These are phyloP conservation scores for Diadegma fenestrale DNA, from an alignment of 2,888 invertebrate genomes.

Conservation along the genomic window DNA sequence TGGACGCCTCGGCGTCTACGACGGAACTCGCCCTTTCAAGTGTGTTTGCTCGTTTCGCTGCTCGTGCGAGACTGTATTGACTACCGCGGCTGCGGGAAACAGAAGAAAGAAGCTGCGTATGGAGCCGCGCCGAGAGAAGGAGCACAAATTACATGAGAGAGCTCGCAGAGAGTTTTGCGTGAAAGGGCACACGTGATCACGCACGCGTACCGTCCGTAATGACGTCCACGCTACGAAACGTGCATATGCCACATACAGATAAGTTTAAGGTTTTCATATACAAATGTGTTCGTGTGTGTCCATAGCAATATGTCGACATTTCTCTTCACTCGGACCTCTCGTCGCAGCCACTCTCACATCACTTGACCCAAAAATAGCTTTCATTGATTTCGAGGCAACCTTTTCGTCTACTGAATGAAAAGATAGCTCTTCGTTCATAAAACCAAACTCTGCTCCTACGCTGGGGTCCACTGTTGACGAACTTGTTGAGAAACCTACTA, in stretches of 20 bases:
- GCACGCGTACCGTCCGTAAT: conserved; percentile 46
- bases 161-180: conserved; percentile 52
- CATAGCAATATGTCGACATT: conserved; percentile 58
- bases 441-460: conserved; percentile 24
- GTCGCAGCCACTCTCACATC: conserved; percentile 1
- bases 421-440: conserved; percentile 52
- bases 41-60: conserved; percentile 70
- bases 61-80: conserved; percentile 58
- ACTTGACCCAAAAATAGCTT: conserved; percentile 77
- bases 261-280: background rate
- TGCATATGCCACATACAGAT: background rate
- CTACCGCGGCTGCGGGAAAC: conserved; percentile 57
- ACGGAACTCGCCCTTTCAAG: conserved; percentile 67
- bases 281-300: conserved; percentile 26
- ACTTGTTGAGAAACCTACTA: background rate
- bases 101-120: conserved; percentile 56
- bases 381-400: conserved; percentile 77
- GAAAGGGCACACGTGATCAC: conserved; percentile 56
- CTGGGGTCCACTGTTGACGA: conserved; percentile 6
- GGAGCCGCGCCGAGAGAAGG: conserved; percentile 24
- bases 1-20: conserved; percentile 69
- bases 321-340: conserved; percentile 28
- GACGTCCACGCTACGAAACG: background rate
- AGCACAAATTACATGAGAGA: conserved; percentile 33
- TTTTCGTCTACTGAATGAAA: conserved; percentile 41